Base-by-base conservation (phyloP, 2,797 vertebrate genomes). In the Cephalopachus bancanus region DNA sequence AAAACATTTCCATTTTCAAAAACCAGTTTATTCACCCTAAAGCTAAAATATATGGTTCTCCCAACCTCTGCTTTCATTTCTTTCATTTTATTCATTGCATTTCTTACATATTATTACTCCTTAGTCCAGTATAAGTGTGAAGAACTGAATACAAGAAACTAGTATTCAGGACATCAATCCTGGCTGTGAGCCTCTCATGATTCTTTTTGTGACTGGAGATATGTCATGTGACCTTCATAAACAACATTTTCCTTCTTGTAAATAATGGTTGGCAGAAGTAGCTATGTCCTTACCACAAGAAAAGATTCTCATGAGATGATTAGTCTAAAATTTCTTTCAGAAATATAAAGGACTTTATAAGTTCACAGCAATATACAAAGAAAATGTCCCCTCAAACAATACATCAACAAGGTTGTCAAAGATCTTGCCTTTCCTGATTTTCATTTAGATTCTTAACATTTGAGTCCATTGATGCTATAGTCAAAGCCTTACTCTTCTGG, bases 401-500 rank as follows among this genome's bases (percentile, higher is more conserved):
- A 59, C 69, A 83, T 57, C 76, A 57, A 19, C n/a, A 57, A 87
- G 57, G 84, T 26, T 83, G 89, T 51, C 49, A 72, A 96, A 83
- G 12, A 91, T 33, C 69, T 84, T 71, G 44, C 78, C n/a, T 97
- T 92, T 71, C n/a, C 59, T 91, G 71, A 93, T 92, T 91, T 97
- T 95, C 44, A 93, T 85, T 96, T 97, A 88, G 14, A 90, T 69
- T 88, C 83, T 74, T 87, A 87, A 96, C 30, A 83, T 95, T 94
- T 72, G 83, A 90, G 76, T 85, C 76, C 67, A 92, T 2, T n/a
- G 89, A 95, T 62, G 69, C 49, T 87, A 83, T 57, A 81, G 49
- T 80, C 89, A 96, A 96, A 94, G 72, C 57, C 11, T 20, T 57
- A n/a, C 22, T 91, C 85, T 97, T 96, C 96, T 97, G 97, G 96